Conservation (phyloP, 2,888 invertebrate species). For the Onchidella celtica region DNA sequence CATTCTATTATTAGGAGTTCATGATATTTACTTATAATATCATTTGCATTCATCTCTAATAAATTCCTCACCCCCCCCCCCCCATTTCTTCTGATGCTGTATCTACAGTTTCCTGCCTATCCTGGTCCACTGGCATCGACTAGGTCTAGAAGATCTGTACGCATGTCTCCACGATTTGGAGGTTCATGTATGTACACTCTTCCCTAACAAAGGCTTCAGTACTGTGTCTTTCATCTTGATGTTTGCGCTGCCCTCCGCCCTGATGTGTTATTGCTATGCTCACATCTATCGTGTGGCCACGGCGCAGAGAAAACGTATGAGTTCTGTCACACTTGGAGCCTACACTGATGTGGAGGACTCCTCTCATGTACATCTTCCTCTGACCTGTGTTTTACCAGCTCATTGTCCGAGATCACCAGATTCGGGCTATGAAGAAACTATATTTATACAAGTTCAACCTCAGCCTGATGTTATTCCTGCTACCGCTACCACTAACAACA, state of each 20-base stretch:
- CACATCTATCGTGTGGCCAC: slow-evolving; percentile 31
- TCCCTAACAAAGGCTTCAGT: slow-evolving; percentile 51
- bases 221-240: slow-evolving; percentile 55
- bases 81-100: background rate
- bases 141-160: slow-evolving; percentile 35
- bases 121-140: slow-evolving; percentile 33
- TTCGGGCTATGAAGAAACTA: background rate
- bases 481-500: background rate
- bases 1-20: too few relatives aligned
- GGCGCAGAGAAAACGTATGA: slow-evolving; percentile 24
- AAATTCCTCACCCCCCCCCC: too few relatives aligned
- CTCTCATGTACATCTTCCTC: background rate
- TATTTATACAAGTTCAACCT: background rate
- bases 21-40: too few relatives aligned
- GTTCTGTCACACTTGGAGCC: slow-evolving; percentile 20
- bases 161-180: slow-evolving; percentile 29
- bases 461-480: background rate
- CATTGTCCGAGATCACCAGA: background rate
- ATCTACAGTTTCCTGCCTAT: slow-evolving; percentile 40
- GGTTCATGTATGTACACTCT: slow-evolving; percentile 23
- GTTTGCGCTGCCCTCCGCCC: slow-evolving; percentile 23
- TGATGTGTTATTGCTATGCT: slow-evolving; percentile 40
- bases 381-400: background rate
- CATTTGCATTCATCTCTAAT: too few relatives aligned
- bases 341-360: slow-evolving; percentile 14